A percentile compares a stretch with the other conserved stretches of the same genome.
Conservation (phyloP, 2,888 invertebrate genomes). For the Leuctra nigra region DNA sequence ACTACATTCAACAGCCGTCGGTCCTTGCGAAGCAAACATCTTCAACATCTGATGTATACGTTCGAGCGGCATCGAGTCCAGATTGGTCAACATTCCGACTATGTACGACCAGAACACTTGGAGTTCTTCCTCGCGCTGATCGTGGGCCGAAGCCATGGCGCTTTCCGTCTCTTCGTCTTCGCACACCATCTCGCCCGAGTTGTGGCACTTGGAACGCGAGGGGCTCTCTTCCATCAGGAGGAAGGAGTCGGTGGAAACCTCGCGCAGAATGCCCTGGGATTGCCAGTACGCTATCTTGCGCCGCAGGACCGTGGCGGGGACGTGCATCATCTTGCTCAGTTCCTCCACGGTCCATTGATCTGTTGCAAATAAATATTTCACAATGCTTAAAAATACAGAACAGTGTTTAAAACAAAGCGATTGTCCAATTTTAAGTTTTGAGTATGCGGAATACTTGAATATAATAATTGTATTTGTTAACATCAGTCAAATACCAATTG, state of each 20-base stretch:
- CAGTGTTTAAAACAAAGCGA: too few species aligned
- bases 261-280: slow-evolving; percentile 60
- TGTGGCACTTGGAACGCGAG: slow-evolving; percentile 47
- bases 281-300: slow-evolving; percentile 92
- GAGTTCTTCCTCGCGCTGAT: slow-evolving; percentile 88
- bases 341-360: slow-evolving; percentile 83
- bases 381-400: too few species aligned
- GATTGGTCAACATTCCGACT: slow-evolving; percentile 92
- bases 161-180: slow-evolving; percentile 91
- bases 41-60: slow-evolving; percentile 94
- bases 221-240: slow-evolving; percentile 61
- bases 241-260: slow-evolving; percentile 67
- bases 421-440: too few species aligned
- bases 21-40: slow-evolving; percentile 93
- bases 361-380: slow-evolving; percentile 35
- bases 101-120: slow-evolving; percentile 93
- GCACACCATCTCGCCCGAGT: slow-evolving; percentile 56
- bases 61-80: slow-evolving; percentile 85
- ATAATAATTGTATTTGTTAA: too few species aligned
- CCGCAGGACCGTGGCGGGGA: slow-evolving; percentile 77
- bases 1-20: slow-evolving; percentile 78
- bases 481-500: too few species aligned
- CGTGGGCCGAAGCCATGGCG: slow-evolving; percentile 90
- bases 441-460: not conserved
- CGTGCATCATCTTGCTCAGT: slow-evolving; percentile 74